Percentiles rank a stretch among this genome's conserved stretches.
These are phyloP conservation scores for Euphysa ruthae DNA, from an alignment of 30 jellyfish, hydroid and myxozoan genomes.

Conservation along the genomic window DNA sequence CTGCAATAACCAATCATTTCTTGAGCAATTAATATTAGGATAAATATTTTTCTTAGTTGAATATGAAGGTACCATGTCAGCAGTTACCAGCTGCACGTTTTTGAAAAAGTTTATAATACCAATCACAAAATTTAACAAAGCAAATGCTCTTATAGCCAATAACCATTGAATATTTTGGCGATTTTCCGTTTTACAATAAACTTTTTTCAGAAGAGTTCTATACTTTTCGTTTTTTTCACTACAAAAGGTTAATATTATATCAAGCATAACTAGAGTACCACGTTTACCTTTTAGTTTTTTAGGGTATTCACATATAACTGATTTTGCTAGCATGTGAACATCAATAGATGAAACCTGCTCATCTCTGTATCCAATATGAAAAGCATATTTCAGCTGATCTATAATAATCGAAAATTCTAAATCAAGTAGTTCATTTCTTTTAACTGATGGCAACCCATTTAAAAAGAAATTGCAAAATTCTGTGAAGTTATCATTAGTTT, in stretches of 20 bases:
- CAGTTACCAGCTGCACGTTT: neutral
- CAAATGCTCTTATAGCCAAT: constrained; percentile 75
- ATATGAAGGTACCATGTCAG: neutral
- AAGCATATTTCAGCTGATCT: constrained; percentile 62
- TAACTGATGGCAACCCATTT: constrained; percentile 23
- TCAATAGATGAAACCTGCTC: constrained; percentile 15
- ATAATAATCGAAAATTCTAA: constrained; percentile 68
- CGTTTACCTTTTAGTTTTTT: constrained; percentile 23
- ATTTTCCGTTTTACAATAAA: constrained; percentile 45
- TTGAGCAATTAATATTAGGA: neutral
- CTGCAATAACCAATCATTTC: constrained; percentile 13
- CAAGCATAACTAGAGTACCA: constrained; percentile 30
- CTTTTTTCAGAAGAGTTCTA: constrained; percentile 41
- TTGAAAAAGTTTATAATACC: constrained; percentile 62
- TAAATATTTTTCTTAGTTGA: neutral
- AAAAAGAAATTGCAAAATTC: constrained; percentile 41
- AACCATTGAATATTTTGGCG: constrained; percentile 68
- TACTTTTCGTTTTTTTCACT: constrained; percentile 42
- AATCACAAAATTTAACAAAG: constrained; percentile 41
- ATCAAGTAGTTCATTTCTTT: constrained; percentile 42
- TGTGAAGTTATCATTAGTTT: constrained; percentile 21
- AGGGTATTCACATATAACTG: constrained; percentile 59
- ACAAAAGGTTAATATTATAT: constrained; percentile 28
- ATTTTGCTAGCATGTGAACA: constrained; percentile 13
- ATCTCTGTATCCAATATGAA: constrained; percentile 48